Base-by-base conservation (phyloP, 1,140 invertebrate genomes). In the Chrysomallon squamiferum region DNA sequence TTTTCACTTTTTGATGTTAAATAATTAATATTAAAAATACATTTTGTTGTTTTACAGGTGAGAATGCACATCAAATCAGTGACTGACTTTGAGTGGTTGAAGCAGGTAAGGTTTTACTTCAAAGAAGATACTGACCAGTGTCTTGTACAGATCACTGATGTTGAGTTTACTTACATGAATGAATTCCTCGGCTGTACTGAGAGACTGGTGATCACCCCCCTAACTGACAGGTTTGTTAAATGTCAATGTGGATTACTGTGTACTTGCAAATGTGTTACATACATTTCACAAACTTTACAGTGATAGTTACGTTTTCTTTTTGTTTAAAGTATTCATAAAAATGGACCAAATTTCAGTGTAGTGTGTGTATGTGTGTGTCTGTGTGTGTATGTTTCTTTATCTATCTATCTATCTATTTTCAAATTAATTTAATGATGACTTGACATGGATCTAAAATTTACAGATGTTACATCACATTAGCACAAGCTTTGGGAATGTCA, bases 101-200 rank as follows among this genome's bases (percentile, higher is more conserved):
- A 98, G 78, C 96, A 98, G 78, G 95, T 95, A 77, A 88, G 96
- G 57, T 98, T 98, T 81, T 98, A 98, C 83, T 98, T 98, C 83
- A 95, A 96, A 86, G 95, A 97, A 85, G 95, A 98, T 75, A 87
- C 92, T 15, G 96, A 98, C 76, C 93, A 93, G 76, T 97, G 95
- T 2, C 90, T 91, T 83, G 95, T 98, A 71, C 91, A 90, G 3
- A 95, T 98, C 1, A 98, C 96, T 0, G 96, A 98, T 82, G 95
- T 98, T 1, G 92, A 92, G 18, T 98, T 97, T 78, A 91, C 90
- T 1, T 98, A 98, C 80, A 95, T 97, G 86, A 98, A 98, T 87
- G 96, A 98, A 84, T 98, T 97, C 85, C 87, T 98, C 27, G 96
- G 96, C 1, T 98, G 96, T 81, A 97, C 95, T 2, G 96, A 98